Base-by-base conservation (phyloP, 1,140 invertebrate genomes). In the Bombus confusus region DNA sequence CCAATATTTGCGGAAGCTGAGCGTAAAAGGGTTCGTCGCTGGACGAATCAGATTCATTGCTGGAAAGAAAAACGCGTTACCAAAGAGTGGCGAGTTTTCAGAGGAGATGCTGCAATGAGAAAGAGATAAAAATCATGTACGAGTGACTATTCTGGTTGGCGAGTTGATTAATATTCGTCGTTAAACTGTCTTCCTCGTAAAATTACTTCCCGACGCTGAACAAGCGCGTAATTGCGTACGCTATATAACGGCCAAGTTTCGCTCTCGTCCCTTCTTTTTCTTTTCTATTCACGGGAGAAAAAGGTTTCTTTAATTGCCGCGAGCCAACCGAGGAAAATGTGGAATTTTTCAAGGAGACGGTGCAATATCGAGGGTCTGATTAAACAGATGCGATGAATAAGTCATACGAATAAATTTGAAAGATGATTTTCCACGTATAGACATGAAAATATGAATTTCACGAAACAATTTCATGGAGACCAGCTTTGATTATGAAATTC, bases 91-190 rank as follows among this genome's bases (percentile, higher is more conserved):
- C 37, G 34, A 34, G 47, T 34, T 37, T 78, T 31, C 18, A 37
- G 8, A 10, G 39, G 31, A 25, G 10, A 28, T 1, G n/a, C 28
- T 22, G 47, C 1, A 52, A 52, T 18, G 34, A 39, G 39, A 28
- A 22, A 22, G 9, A 78, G 59, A 64, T 78, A 64, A 78, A 78
- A 78, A 78, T 78, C 75, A 37, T 41, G 57, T 31, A 41, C 57
- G 37, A 22, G 59, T 64, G 34, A 34, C 34, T 43, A 59, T 84
- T 31, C 75, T 72, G 25, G 83, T 73, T 85, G 25, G 13, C 68
- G 52, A 25, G 25, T 73, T 80, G 77, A 85, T 85, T 85, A 85
- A 85, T 78, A 69, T 77, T 43, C 62, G 76, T 59, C 80, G 80
- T 83, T 76, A 83, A 83, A 83, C 47, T 59, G 66, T 62, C 76